Conservation (phyloP, 2,797 vertebrate species). For the Cephalopachus bancanus region DNA sequence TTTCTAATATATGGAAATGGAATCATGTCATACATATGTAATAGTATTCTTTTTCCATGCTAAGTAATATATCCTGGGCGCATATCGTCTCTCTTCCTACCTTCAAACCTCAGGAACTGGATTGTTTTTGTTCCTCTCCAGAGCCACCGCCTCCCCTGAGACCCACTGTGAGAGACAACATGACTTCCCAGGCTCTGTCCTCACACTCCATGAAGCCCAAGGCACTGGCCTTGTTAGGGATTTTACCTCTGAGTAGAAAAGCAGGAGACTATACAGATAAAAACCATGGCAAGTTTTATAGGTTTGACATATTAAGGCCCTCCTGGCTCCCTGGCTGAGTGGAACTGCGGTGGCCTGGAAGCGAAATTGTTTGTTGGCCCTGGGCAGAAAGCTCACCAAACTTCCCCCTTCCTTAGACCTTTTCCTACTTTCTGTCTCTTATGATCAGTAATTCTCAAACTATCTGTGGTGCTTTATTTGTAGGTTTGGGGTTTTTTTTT, state of each 20-base stretch:
- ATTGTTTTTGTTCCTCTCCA: neutral
- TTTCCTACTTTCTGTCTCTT: neutral
- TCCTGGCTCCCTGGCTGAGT: neutral
- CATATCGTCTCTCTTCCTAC: neutral
- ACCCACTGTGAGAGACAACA: neutral
- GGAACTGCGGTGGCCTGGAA: neutral
- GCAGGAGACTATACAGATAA: neutral
- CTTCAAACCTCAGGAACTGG: neutral
- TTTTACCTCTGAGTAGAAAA: constrained; percentile 22
- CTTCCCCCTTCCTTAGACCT: neutral
- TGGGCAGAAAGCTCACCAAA: neutral
- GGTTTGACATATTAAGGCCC: neutral
- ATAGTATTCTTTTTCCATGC: neutral
- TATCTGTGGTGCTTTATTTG: neutral
- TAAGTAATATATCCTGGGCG: neutral
- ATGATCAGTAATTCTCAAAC: neutral
- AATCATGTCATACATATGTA: neutral
- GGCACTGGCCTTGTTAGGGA: neutral
- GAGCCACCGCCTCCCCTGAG: neutral
- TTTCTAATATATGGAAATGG: neutral
- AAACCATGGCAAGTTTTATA: neutral
- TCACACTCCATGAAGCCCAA: neutral
- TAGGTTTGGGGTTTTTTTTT: neutral
- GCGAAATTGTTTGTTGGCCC: neutral
- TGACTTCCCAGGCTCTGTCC: neutral